Percentiles rank a stretch among this genome's conserved stretches.
phyloP scores from a whole-genome alignment of 2,888 invertebrate genomes.

The Caenorhabditis plicata region DNA sequence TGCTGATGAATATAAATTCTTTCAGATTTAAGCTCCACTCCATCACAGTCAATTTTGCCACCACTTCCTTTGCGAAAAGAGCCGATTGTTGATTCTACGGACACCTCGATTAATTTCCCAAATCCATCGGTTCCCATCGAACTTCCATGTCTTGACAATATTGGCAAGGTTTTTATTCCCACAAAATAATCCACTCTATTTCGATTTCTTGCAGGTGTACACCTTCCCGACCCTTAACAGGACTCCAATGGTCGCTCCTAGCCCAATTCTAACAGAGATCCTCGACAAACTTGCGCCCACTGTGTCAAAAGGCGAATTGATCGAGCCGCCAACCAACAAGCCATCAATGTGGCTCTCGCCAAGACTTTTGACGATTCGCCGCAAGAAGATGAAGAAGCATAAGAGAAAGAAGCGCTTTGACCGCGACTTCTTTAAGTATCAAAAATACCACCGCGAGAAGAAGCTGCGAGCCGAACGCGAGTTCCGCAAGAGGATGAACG shows the following conservation, averaged over 20 bases:
- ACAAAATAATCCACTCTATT: background rate
- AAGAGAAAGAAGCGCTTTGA: constrained; percentile 56
- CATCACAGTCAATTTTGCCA: constrained; percentile 26
- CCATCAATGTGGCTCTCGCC: constrained; percentile 41
- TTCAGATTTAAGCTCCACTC: constrained; percentile 23
- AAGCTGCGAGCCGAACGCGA: constrained; percentile 58
- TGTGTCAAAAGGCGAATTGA: constrained; percentile 14
- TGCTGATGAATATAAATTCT: background rate
- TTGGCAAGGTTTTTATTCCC: background rate
- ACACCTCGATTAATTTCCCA: constrained; percentile 17
- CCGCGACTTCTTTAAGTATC: constrained; percentile 60
- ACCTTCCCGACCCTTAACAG: constrained; percentile 50
- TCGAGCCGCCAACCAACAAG: constrained; percentile 11
- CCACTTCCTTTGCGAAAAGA: constrained; percentile 2
- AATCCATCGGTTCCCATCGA: constrained; percentile 14
- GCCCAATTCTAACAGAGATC: constrained; percentile 29
- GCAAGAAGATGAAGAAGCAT: constrained; percentile 64
- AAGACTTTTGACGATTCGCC: constrained; percentile 54
- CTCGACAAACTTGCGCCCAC: constrained; percentile 46
- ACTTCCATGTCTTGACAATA: constrained; percentile 31
- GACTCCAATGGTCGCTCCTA: constrained; percentile 38
- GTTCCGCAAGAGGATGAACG: constrained; percentile 56
- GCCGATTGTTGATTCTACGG: constrained; percentile 13
- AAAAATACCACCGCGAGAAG: constrained; percentile 59
- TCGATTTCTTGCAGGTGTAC: constrained; percentile 29